Evolutionary conservation across 2,113 vertebrate genomes (phyloP).

Genomic region (Hymenochirus boettgeri): DNA sequence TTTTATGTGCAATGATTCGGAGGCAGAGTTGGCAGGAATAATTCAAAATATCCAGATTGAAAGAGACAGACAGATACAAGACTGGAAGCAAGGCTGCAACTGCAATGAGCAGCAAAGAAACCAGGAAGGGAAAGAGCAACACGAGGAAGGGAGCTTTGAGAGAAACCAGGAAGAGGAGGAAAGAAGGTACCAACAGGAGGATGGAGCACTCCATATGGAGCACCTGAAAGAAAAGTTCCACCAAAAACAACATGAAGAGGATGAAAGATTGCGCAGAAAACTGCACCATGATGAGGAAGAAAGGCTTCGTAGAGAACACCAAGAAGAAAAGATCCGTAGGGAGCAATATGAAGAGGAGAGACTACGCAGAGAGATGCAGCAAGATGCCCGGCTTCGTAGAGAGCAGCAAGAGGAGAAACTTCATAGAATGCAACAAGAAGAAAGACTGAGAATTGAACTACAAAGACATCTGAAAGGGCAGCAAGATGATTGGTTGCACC

Average conservation of each 20-base stretch:
- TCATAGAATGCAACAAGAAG: constrained; percentile 43
- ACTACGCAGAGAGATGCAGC: constrained; percentile 26
- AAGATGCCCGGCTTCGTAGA: constrained; percentile 1
- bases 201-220: constrained; percentile 21
- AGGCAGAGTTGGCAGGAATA: constrained; percentile 83
- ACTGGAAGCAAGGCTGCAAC: constrained; percentile 36
- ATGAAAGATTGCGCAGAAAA: constrained; percentile 28
- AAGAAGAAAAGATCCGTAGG: constrained; percentile 33
- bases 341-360: constrained; percentile 42
- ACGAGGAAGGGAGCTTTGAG: constrained; percentile 42
- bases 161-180: too few relatives aligned
- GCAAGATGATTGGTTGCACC: constrained; percentile 22
- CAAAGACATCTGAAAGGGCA: constrained; percentile 43
- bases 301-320: constrained; percentile 13
- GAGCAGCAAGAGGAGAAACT: constrained; percentile 28
- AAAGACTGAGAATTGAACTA: neutral
- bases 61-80: constrained; percentile 11
- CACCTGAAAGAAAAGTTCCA: constrained; percentile 28
- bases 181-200: constrained; percentile 24
- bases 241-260: constrained; percentile 46
- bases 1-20: constrained; percentile 74
- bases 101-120: constrained; percentile 41
- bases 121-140: constrained; percentile 38
- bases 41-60: constrained; percentile 66
- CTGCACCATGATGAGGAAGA: constrained; percentile 28